Evolutionary conservation across 2,113 vertebrate species (phyloP).

Genomic region (Lepisosteus oculatus): DNA sequence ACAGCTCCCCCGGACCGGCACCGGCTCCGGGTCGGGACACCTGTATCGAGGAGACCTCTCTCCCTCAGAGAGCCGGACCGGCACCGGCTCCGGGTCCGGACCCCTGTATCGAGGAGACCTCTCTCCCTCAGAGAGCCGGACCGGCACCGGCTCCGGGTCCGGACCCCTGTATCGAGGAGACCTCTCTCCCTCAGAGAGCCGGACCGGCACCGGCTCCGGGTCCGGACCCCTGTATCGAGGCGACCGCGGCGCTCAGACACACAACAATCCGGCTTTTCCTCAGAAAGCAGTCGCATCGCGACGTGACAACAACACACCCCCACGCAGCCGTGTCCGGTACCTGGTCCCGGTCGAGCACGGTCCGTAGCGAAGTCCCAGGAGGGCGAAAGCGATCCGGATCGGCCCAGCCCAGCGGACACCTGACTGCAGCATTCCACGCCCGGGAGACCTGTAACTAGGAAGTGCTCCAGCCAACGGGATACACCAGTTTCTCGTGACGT

Average conservation of each 20-base stretch:
- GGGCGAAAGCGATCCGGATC: constrained; percentile 49
- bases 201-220: background rate
- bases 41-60: background rate
- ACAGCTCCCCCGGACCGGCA: background rate
- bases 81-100: background rate
- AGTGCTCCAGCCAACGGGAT: background rate
- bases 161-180: background rate
- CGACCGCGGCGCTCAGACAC: too few species aligned
- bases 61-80: background rate
- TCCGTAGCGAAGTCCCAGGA: constrained; percentile 46
- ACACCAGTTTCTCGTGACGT: too few species aligned
- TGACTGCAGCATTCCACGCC: constrained; percentile 38
- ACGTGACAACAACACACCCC: background rate
- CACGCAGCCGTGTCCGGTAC: constrained; percentile 31
- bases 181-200: too few species aligned
- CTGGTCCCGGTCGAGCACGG: constrained; percentile 25
- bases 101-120: background rate
- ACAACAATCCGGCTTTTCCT: background rate
- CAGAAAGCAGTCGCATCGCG: background rate
- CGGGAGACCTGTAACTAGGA: background rate
- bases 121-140: background rate
- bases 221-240: background rate
- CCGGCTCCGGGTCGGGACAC: too few species aligned
- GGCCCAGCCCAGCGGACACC: constrained; percentile 29
- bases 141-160: background rate